Percentiles rank a stretch among this genome's conserved stretches.
These are phyloP conservation scores for Notospermus geniculatus DNA, from an alignment of 1,140 invertebrate genomes.

Conservation along the genomic window DNA sequence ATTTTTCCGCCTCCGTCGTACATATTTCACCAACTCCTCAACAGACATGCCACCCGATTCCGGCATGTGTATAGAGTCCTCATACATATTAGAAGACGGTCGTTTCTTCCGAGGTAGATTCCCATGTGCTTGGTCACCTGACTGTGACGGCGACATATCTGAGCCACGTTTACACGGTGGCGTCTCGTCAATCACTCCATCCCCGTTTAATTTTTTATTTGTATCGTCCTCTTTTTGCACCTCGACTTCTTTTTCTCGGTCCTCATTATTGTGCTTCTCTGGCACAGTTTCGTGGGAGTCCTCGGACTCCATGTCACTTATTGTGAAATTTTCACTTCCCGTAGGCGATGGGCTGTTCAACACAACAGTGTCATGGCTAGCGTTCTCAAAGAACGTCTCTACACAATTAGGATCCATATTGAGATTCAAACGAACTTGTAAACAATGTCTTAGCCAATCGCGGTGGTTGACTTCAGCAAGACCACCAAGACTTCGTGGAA, in stretches of 20 bases:
- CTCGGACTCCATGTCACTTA: constrained; percentile 55
- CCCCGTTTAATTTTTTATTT: not conserved
- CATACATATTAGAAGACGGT: constrained; percentile 32
- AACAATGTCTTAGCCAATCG: constrained; percentile 78
- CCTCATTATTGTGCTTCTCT: constrained; percentile 53
- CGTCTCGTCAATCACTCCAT: not conserved
- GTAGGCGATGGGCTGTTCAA: not conserved
- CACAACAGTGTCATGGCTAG: not conserved
- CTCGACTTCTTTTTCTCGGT: constrained; percentile 38
- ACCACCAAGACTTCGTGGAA: constrained; percentile 84
- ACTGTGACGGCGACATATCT: not conserved
- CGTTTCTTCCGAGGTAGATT: constrained; percentile 37
- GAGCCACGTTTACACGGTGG: constrained; percentile 8
- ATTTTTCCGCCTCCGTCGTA: constrained; percentile 70
- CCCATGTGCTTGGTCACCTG: constrained; percentile 7
- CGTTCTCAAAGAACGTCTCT: not conserved
- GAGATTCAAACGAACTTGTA: constrained; percentile 66
- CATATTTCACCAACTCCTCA: constrained; percentile 75
- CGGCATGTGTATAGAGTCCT: constrained; percentile 47
- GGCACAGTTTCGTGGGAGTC: constrained; percentile 57
- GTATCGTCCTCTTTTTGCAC: constrained; percentile 31
- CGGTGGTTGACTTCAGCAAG: constrained; percentile 81
- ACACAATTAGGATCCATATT: not conserved
- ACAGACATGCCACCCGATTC: constrained; percentile 63
- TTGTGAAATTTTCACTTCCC: not conserved